Conservation (phyloP, 2,797 vertebrate species). For the Hippopotamyrus pictus region DNA sequence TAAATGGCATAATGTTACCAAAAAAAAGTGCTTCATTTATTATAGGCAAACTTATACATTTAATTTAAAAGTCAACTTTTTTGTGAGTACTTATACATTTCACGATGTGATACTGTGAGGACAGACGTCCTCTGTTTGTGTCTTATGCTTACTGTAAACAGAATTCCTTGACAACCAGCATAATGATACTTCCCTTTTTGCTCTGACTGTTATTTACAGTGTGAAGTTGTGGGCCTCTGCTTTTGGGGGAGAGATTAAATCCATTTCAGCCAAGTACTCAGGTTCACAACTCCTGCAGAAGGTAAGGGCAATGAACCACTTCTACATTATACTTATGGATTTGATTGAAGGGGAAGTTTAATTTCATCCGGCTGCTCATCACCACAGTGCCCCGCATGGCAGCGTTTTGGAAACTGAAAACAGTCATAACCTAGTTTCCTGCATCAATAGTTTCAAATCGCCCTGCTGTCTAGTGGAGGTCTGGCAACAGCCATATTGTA, state of each 20-base stretch:
- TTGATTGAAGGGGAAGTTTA: neutral
- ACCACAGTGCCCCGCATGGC: neutral
- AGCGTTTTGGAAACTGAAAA: neutral
- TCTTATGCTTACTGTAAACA: neutral
- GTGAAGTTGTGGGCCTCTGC: constrained; percentile 99
- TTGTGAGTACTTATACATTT: neutral
- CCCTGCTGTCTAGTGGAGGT: neutral
- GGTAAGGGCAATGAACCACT: constrained; percentile 55
- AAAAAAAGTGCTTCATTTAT: neutral
- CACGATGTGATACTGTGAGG: neutral
- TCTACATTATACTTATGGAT: neutral
- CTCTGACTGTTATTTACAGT: constrained; percentile 52
- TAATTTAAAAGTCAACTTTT: neutral
- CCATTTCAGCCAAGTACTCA: constrained; percentile 95
- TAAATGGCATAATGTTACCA: neutral
- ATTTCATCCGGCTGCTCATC: neutral
- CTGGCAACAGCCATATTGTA: neutral
- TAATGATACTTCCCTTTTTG: neutral
- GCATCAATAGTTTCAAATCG: neutral
- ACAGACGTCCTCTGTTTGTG: neutral
- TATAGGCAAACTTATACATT: neutral
- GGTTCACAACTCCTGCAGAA: constrained; percentile 98
- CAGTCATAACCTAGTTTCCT: neutral
- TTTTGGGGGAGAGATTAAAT: constrained; percentile 97
- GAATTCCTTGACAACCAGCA: neutral